These are phyloP conservation scores for Chelon auratus DNA, from an alignment of 2,797 vertebrate genomes.

Conservation along the genomic window DNA sequence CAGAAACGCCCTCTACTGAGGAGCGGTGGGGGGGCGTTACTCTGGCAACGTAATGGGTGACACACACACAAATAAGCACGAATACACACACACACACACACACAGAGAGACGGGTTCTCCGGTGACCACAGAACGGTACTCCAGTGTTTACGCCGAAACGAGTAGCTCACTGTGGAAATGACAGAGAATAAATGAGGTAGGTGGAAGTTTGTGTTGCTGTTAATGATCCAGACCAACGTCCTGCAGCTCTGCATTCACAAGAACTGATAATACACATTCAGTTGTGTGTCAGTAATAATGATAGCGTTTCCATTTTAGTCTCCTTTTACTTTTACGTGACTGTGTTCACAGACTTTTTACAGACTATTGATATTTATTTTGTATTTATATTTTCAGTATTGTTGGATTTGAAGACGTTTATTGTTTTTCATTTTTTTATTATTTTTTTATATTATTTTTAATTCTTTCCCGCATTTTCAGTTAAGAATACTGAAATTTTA, in stretches of 20 bases:
- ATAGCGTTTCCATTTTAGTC: no score
- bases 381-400: no score
- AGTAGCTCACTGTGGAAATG: conserved; percentile 14
- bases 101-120: conserved; percentile 16
- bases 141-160: conserved; percentile 38
- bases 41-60: conserved; percentile 19
- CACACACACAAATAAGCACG: conserved; percentile 12
- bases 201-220: conserved; percentile 10
- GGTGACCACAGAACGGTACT: conserved; percentile 31
- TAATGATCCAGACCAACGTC: background rate
- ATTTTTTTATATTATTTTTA: no score
- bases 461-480: no score
- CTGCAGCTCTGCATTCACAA: background rate
- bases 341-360: no score
- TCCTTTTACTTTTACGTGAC: no score
- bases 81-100: conserved; percentile 14
- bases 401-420: no score
- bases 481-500: no score
- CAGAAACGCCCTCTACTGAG: background rate
- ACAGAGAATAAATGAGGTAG: conserved; percentile 31
- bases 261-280: background rate
- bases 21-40: conserved; percentile 26
- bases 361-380: no score
- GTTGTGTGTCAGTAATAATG: background rate
- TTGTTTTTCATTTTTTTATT: no score